A percentile compares a stretch with the other conserved stretches of the same genome.
phyloP scores from a whole-genome alignment of 1,140 invertebrate genomes.

The Apocrypta bakeri region DNA sequence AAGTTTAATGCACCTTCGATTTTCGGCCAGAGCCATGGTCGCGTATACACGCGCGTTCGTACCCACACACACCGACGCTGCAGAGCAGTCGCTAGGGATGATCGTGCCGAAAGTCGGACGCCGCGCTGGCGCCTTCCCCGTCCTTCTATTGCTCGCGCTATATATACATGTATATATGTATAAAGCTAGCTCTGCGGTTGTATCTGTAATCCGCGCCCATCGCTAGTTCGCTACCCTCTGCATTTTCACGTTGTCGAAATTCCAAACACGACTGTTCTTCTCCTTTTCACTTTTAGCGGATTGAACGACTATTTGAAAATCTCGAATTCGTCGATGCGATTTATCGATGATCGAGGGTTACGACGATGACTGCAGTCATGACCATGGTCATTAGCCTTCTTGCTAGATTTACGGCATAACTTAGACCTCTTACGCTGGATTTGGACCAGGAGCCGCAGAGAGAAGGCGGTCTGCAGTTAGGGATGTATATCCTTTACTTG shows the following conservation, averaged over 20 bases:
- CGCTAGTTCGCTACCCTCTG: neutral
- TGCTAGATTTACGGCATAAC: neutral
- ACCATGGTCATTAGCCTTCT: constrained; percentile 30
- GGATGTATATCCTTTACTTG: neutral
- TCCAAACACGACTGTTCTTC: neutral
- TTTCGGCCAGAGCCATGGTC: constrained; percentile 20
- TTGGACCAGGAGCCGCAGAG: neutral
- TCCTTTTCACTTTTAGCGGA: neutral
- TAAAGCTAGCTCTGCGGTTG: neutral
- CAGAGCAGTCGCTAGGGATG: neutral
- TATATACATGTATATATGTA: no score
- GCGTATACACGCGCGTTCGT: constrained; percentile 19
- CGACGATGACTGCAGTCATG: neutral
- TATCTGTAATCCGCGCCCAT: neutral
- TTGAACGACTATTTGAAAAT: neutral
- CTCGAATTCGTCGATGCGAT: neutral
- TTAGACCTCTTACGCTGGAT: constrained; percentile 1
- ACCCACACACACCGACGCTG: neutral
- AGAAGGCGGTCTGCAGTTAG: neutral
- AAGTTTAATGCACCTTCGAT: constrained; percentile 57
- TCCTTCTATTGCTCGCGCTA: no score
- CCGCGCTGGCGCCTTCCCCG: constrained; percentile 25
- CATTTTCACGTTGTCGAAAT: neutral
- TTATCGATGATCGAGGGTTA: constrained; percentile 2
- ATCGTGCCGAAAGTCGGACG: constrained; percentile 30